A percentile compares a stretch with the other conserved stretches of the same genome.
Conservation (phyloP, 2,113 vertebrate genomes). For the Callipepla californica region DNA sequence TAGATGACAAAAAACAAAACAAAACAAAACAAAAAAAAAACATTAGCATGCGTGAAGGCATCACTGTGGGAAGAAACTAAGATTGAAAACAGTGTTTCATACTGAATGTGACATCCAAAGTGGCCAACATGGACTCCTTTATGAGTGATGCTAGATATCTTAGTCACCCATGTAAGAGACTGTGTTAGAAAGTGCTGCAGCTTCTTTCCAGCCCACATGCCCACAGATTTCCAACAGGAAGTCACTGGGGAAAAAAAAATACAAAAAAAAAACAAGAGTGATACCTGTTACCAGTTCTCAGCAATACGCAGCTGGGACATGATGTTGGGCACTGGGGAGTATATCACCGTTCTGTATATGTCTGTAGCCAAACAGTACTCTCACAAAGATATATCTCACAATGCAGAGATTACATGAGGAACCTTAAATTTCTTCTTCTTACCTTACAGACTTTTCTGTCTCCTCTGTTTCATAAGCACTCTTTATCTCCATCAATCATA, state of each 20-base stretch:
- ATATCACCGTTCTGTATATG: rapidly evolving
- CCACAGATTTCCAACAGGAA: not conserved
- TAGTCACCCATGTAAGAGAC: not conserved
- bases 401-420: not conserved
- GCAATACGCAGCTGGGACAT: rapidly evolving
- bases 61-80: not conserved
- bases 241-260: too few relatives aligned
- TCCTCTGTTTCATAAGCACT: not conserved
- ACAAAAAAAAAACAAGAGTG: not conserved
- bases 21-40: too few relatives aligned
- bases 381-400: not conserved
- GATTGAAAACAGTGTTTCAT: not conserved
- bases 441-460: not conserved
- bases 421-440: not conserved
- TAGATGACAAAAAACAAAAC: not conserved
- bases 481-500: not conserved
- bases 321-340: not conserved
- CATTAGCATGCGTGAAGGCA: not conserved
- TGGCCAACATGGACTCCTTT: not conserved
- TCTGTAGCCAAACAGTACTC: not conserved
- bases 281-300: not conserved
- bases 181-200: not conserved
- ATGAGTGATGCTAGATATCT: not conserved
- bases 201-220: not conserved
- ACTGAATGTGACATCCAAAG: not conserved